Evolutionary conservation across 2,113 vertebrate species (phyloP), one percentile per base, ranked within the genome.

Genomic region (Gymnobelideus leadbeateri): DNA sequence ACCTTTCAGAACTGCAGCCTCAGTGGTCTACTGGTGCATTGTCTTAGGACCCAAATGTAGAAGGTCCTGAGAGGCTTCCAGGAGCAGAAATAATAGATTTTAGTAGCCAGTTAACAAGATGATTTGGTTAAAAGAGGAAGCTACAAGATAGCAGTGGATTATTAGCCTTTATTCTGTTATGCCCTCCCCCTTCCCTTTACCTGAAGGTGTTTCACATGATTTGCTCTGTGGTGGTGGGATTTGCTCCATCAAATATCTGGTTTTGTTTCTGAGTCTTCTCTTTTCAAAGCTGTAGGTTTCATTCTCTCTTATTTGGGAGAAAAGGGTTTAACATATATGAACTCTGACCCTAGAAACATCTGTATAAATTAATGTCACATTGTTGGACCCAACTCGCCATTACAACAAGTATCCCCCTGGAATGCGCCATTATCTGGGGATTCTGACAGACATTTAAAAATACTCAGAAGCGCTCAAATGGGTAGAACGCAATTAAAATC

Each of bases 231-330:
- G 14, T 19, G 14, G 37, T 77, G 61, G 4, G n/a, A 19, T 77
- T 77, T 37, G 31, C 4, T 68, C 31, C 28, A 68, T n/a, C 11
- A 61, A 61, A 61, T 11, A 31, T 14, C 28, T 61, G 57, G 28
- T 12, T n/a, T n/a, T n/a, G 3, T 77, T n/a, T n/a, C 61, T 5
- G 61, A n/a, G 14, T 77, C 14, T 77, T 77, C 1, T 37, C 57
- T 0, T 37, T 77, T n/a, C 61, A 77, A n/a, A n/a, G 31, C 37
- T 77, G 31, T n/a, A 77, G 14, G 31, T 11, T 77, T 77, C 37
- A 77, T 93, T 96, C 90, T 91, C 53, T 7, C 26, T 14, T 24
- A n/a, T 92, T 92, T 47, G 61, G 89, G 51, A 95, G 49, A 96
- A 51, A 77, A 53, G 47, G 1, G 9, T 37, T 16, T 14, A 31